phyloP scores from a whole-genome alignment of 2,797 vertebrate species.

The Calcarius lapponicus region DNA sequence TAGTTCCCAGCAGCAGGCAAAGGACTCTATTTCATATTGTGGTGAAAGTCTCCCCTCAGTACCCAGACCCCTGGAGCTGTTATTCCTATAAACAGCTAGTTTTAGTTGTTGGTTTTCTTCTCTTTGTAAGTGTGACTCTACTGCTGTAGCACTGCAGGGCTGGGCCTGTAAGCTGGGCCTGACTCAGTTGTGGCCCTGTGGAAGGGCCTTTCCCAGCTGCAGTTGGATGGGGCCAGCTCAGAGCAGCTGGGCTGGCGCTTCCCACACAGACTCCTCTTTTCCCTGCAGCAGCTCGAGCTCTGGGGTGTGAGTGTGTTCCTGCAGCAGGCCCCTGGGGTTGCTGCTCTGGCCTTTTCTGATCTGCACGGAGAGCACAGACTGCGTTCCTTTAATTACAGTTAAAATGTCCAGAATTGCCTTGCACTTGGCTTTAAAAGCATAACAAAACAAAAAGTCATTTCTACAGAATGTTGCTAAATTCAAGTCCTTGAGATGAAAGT shows the following conservation, averaged over 20 bases:
- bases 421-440: neutral
- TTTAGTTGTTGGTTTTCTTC: neutral
- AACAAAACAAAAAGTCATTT: neutral
- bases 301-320: neutral
- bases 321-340: neutral
- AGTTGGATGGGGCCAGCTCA: neutral
- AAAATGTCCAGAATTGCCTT: neutral
- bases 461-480: neutral
- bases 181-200: neutral
- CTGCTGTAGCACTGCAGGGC: neutral
- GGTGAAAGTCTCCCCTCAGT: neutral
- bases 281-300: neutral
- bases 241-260: neutral
- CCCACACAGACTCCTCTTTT: neutral
- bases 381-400: neutral
- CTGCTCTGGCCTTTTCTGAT: neutral
- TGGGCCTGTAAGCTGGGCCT: neutral
- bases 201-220: conserved; percentile 41
- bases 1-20: neutral
- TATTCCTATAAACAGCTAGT: neutral
- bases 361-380: neutral
- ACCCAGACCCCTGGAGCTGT: neutral
- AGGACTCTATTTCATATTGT: neutral
- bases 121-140: neutral
- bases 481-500: neutral